A percentile compares a stretch with the other conserved stretches of the same genome.
Conservation (phyloP, 2,113 vertebrate species). For the Macquaria australasica region DNA sequence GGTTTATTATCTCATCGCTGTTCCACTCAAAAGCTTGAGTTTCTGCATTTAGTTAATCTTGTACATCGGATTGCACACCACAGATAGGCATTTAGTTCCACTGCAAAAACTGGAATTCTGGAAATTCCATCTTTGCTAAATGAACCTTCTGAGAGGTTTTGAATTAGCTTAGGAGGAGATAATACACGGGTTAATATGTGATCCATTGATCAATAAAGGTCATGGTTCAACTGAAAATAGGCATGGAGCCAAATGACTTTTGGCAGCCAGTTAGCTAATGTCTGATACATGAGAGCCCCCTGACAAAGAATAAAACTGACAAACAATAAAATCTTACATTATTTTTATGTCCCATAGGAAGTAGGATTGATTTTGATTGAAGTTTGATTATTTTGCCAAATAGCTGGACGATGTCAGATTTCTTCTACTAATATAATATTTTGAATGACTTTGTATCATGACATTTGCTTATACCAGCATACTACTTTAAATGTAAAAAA, state of each 20-base stretch:
- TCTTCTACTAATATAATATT: neutral
- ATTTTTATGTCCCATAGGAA: neutral
- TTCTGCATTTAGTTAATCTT: neutral
- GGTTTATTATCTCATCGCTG: neutral
- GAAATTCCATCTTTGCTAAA: neutral
- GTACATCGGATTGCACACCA: no score
- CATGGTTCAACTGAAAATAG: conserved; percentile 10
- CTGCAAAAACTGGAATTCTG: neutral
- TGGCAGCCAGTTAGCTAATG: neutral
- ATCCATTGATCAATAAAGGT: neutral
- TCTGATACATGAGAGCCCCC: neutral
- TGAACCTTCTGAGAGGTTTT: neutral
- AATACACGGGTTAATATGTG: conserved; percentile 5
- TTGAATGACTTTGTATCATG: neutral
- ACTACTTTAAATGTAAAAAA: neutral
- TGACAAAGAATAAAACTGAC: neutral
- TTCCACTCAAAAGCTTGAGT: neutral
- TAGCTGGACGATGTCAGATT: neutral
- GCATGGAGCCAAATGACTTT: neutral
- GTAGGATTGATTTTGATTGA: neutral
- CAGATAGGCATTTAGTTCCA: neutral
- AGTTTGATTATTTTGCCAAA: neutral
- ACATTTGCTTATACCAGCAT: neutral
- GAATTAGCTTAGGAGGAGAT: neutral
- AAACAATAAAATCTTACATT: neutral